Evolutionary conservation across 2,797 vertebrate species (phyloP).

Genomic region (Anomalospiza imberbis): DNA sequence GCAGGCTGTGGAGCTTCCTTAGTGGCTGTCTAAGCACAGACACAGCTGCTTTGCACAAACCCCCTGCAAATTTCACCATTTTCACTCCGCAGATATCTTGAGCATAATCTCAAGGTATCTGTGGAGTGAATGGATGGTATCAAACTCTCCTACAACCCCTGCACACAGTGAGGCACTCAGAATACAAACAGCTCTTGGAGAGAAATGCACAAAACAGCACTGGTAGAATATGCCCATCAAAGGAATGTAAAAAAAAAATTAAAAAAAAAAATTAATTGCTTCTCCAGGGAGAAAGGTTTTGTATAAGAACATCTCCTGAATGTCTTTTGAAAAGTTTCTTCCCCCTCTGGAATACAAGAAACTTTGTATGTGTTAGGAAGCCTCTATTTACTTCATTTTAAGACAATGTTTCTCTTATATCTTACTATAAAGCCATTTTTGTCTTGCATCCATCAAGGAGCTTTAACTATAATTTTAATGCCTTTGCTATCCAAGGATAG

Average conservation of each 20-base stretch:
- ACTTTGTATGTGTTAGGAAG: neutral
- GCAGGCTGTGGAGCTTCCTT: neutral
- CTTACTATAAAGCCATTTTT: neutral
- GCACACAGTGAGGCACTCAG: no score
- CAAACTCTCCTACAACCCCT: neutral
- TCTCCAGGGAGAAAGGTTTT: neutral
- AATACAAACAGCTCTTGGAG: neutral
- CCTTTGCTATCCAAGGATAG: neutral
- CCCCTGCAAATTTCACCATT: neutral
- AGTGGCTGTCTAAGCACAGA: neutral
- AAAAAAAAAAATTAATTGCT: neutral
- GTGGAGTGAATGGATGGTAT: neutral
- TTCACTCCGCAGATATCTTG: no score
- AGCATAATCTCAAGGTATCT: neutral
- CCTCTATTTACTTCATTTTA: neutral
- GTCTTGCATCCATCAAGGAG: neutral
- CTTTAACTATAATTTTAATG: neutral
- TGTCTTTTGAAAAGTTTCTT: neutral
- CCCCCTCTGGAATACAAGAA: neutral
- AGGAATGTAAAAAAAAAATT: neutral
- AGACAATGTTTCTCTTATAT: neutral
- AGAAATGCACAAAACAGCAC: neutral
- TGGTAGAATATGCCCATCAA: neutral
- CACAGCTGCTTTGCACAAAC: neutral
- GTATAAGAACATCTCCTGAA: neutral